These are phyloP conservation scores for Philaethria dido DNA, from an alignment of 2,888 invertebrate genomes.

Conservation along the genomic window DNA sequence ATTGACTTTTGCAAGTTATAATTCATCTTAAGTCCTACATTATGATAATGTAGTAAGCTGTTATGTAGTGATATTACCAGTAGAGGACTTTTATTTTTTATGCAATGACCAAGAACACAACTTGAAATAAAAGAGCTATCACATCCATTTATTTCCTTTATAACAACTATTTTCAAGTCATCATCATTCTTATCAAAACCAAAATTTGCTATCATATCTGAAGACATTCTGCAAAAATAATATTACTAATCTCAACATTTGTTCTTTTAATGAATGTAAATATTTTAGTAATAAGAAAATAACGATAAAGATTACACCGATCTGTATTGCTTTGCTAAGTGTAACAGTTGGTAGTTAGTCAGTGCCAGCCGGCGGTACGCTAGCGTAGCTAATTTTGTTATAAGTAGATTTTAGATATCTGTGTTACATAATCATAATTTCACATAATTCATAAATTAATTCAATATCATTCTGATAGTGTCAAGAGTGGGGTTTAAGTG, in stretches of 20 bases:
- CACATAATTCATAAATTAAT: constrained; percentile 7
- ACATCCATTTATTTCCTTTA: constrained; percentile 88
- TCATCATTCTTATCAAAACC: constrained; percentile 85
- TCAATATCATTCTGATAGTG: constrained; percentile 12
- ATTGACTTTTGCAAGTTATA: constrained; percentile 85
- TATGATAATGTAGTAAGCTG: constrained; percentile 88
- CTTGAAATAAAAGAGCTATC: constrained; percentile 89
- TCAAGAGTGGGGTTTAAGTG: not conserved
- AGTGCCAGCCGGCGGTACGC: constrained; percentile 1
- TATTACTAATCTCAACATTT: constrained; percentile 5
- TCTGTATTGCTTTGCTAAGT: constrained; percentile 9
- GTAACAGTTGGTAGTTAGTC: constrained; percentile 19
- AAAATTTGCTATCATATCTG: constrained; percentile 85
- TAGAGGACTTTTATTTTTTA: constrained; percentile 84
- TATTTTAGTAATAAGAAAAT: constrained; percentile 7
- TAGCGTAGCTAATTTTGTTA: constrained; percentile 6
- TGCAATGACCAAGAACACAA: constrained; percentile 85
- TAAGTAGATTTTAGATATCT: not conserved
- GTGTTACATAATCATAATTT: constrained; percentile 15
- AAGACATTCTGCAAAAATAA: constrained; percentile 79
- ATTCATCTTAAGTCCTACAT: constrained; percentile 89
- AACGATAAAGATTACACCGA: constrained; percentile 15
- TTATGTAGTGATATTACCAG: constrained; percentile 88
- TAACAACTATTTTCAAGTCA: constrained; percentile 83
- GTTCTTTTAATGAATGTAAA: constrained; percentile 6